Percentiles rank a stretch among this genome's conserved stretches.
Evolutionary conservation across 2,888 invertebrate species (phyloP).

Genomic region (Syritta pipiens): DNA sequence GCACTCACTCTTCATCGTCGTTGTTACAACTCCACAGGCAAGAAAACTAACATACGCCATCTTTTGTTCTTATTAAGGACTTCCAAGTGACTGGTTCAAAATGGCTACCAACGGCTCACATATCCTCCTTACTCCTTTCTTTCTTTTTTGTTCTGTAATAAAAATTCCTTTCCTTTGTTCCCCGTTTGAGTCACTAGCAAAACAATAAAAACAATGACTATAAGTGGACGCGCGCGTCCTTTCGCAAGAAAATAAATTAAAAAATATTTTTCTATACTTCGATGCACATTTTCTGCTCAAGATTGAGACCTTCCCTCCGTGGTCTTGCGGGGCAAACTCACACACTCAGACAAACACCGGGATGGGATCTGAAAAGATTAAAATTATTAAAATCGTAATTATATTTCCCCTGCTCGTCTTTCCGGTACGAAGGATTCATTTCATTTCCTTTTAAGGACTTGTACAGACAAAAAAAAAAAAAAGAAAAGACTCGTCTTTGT

Average conservation of each 20-base stretch:
- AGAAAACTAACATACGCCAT: conserved; percentile 22
- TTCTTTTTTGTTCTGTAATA: too few species aligned
- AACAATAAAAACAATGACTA: background rate
- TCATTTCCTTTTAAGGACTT: conserved; percentile 26
- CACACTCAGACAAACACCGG: background rate
- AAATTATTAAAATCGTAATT: conserved; percentile 68
- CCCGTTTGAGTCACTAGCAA: conserved; percentile 3
- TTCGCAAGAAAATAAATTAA: conserved; percentile 64
- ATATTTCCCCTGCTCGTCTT: conserved; percentile 41
- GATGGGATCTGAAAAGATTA: conserved; percentile 47
- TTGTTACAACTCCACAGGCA: conserved; percentile 31
- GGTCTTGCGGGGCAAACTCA: conserved; percentile 35
- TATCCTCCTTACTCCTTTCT: conserved; percentile 33
- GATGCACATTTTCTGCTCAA: conserved; percentile 45
- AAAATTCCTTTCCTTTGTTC: conserved; percentile 60
- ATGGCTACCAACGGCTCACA: conserved; percentile 49
- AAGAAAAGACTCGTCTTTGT: background rate
- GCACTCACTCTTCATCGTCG: conserved; percentile 3
- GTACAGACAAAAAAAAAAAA: conserved; percentile 2
- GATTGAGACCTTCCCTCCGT: conserved; percentile 16
- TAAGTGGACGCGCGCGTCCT: conserved; percentile 14
- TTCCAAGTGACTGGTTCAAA: conserved; percentile 65
- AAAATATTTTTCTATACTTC: conserved; percentile 60
- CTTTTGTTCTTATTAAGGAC: conserved; percentile 61
- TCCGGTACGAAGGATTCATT: conserved; percentile 26